Conservation (phyloP, 2,113 vertebrate genomes). For the Cephalopterus ornatus region DNA sequence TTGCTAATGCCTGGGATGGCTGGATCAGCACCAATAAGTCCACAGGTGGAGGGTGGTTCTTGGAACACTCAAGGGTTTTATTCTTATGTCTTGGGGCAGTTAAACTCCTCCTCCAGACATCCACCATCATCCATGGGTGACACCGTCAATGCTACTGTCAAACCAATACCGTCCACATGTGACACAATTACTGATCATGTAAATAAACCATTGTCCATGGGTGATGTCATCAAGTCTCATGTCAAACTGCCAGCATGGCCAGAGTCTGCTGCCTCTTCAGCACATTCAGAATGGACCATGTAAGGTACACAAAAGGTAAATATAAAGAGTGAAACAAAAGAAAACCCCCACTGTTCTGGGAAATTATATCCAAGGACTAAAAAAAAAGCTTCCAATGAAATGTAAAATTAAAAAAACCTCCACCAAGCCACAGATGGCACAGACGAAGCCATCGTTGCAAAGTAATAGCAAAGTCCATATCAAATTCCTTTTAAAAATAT, state of each 20-base stretch:
- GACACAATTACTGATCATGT: neutral
- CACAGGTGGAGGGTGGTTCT: neutral
- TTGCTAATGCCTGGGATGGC: neutral
- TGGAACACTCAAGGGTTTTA: neutral
- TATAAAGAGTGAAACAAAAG: neutral
- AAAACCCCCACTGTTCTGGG: neutral
- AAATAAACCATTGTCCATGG: neutral
- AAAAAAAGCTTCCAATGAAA: neutral
- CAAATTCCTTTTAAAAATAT: neutral
- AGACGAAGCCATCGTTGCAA: neutral
- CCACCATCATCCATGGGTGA: fast-evolving
- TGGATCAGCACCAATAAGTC: neutral
- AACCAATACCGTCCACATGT: neutral
- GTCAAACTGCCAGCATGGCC: fast-evolving
- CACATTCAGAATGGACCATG: neutral
- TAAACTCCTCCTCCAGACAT: neutral
- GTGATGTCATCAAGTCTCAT: neutral
- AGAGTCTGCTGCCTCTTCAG: neutral
- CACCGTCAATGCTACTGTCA: fast-evolving
- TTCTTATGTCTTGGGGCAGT: neutral
- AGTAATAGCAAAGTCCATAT: fast-evolving
- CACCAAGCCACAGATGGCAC: neutral
- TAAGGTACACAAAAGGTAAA: neutral
- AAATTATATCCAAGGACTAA: neutral
- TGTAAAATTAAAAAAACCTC: neutral